A percentile compares a stretch with the other conserved stretches of the same genome.
These are phyloP conservation scores for Tapirus indicus DNA, from an alignment of 2,797 vertebrate genomes.

Conservation along the genomic window DNA sequence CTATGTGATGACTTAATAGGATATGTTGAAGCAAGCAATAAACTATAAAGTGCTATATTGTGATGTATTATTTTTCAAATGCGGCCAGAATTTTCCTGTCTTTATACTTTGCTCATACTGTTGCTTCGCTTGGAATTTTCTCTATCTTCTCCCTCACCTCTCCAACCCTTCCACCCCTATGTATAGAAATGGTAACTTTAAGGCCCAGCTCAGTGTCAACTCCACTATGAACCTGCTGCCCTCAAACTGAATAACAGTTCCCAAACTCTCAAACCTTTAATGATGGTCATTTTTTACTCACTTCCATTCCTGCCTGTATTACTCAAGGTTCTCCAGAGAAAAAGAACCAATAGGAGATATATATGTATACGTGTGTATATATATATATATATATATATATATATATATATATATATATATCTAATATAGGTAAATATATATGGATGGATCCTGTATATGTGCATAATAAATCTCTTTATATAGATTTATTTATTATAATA, in stretches of 20 bases:
- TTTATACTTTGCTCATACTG: not conserved
- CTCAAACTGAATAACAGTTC: not conserved
- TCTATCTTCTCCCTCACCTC: not conserved
- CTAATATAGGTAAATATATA: too few relatives aligned
- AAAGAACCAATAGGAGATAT: not conserved
- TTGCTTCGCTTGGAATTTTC: not conserved
- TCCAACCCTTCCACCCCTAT: not conserved
- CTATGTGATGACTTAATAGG: not conserved
- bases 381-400: rapidly evolving
- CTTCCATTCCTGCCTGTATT: not conserved
- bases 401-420: rapidly evolving
- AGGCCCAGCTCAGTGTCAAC: not conserved
- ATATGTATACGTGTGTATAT: too few relatives aligned
- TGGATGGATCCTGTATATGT: not conserved
- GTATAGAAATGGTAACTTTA: not conserved
- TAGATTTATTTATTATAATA: not conserved
- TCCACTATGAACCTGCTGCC: not conserved
- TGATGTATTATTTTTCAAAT: not conserved
- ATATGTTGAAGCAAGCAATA: not conserved
- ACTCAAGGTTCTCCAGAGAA: not conserved
- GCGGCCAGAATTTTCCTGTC: not conserved
- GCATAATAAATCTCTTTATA: not conserved
- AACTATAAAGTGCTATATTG: too few relatives aligned
- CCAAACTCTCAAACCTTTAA: not conserved
- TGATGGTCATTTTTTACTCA: not conserved